These are phyloP conservation scores for Slavum lentiscoides DNA, from an alignment of 2,888 invertebrate species.

Conservation along the genomic window DNA sequence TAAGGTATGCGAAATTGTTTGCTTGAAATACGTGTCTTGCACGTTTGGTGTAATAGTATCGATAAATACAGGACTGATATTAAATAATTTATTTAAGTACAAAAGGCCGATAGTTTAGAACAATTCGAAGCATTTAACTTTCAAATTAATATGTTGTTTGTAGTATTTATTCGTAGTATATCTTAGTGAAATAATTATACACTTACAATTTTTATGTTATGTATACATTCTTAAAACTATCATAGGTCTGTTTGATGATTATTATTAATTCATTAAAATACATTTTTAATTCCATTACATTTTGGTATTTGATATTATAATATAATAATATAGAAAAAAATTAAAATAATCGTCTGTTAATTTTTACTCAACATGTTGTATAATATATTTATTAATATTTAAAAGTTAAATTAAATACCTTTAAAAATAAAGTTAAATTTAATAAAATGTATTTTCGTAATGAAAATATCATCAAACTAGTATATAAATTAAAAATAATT, in stretches of 20 bases:
- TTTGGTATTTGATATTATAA: too few species aligned
- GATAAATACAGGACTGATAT: conserved; percentile 15
- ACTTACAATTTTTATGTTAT: not conserved
- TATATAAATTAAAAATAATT: not conserved
- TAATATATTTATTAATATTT: too few species aligned
- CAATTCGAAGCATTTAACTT: conserved; percentile 2
- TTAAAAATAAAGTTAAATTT: too few species aligned
- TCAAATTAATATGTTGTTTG: not conserved
- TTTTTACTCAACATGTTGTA: too few species aligned
- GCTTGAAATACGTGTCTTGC: conserved; percentile 10
- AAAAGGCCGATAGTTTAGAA: conserved; percentile 17
- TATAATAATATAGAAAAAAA: too few species aligned
- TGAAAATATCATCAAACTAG: not conserved
- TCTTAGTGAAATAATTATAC: conserved; percentile 8
- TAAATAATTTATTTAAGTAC: conserved; percentile 14
- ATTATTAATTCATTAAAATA: conserved; percentile 15
- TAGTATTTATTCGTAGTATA: conserved; percentile 8
- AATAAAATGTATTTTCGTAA: not conserved
- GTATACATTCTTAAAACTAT: not conserved
- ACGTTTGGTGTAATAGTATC: not conserved
- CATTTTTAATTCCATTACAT: not conserved
- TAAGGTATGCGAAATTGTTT: not conserved
- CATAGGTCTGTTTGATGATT: not conserved
- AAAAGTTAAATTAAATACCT: too few species aligned
- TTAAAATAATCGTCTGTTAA: too few species aligned